Evolutionary conservation across 35 echinoderm and acorn worm genomes (phyloP), one percentile per base, ranked within the genome.

Genomic region (Lytechinus variegatus): DNA sequence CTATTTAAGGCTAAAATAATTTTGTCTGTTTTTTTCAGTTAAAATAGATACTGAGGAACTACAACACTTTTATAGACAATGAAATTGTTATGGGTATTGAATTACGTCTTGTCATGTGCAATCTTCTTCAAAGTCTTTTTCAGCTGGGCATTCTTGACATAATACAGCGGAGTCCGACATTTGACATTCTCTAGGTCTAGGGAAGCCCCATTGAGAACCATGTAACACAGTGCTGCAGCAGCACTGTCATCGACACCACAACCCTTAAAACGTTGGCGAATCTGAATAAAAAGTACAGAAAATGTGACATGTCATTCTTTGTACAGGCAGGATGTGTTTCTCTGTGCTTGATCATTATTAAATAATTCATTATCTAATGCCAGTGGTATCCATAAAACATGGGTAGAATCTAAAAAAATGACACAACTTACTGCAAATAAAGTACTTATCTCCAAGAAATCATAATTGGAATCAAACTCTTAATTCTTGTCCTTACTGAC

Each of bases 71-170:
- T 44, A 44, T 44, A 79, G 16, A 19, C 56, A 58, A 79, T 16
- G 6, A 79, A 79, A n/a, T 16, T 19, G 66, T 24, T 79, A 52
- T 16, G 4, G 52, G 29, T 90, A 90, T 10, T 16, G 28, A 16
- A 9, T 54, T 90, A 90, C 88, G 7, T 90, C n/a, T 93, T 44
- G 27, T 27, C 92, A 27, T 27, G 13, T 8, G 92, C 92, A 24
- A 93, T 93, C 92, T 93, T 14, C 54, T 93, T 93, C 53, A 93
- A 57, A 11, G 92, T 93, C 54, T 11, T 57, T 54, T 28, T 93
- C 0, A 93, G 54, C 55, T 93, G 5, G 9, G 27, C 9, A 54
- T 93, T 44, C 54, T 55, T 55, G 92, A 93, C n/a, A 54, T 55
- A 93, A 13, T 33, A 93, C 6, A 93, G 53, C 9, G 92, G 92